phyloP scores from a whole-genome alignment of 2,113 vertebrate genomes.

The Lucifuga dentata region DNA sequence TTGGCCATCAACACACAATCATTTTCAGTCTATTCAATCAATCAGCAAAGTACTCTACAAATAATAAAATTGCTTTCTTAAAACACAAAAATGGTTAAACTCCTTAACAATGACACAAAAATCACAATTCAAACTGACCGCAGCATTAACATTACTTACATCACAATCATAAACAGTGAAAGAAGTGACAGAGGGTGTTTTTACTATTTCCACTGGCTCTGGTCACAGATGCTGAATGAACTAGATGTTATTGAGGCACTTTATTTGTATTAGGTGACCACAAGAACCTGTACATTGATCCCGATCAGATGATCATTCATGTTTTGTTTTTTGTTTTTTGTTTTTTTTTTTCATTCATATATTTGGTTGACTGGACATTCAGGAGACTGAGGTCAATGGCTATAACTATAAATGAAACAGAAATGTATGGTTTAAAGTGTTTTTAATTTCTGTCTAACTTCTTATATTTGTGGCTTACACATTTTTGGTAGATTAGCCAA shows the following conservation, averaged over 20 bases:
- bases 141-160: not conserved
- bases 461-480: too few relatives aligned
- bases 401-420: too few relatives aligned
- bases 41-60: too few relatives aligned
- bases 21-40: too few relatives aligned
- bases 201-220: constrained; percentile 61
- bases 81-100: not conserved
- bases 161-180: not conserved
- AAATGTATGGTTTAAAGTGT: too few relatives aligned
- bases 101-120: not conserved
- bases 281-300: constrained; percentile 52
- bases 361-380: too few relatives aligned
- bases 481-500: too few relatives aligned
- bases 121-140: not conserved
- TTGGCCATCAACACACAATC: too few relatives aligned
- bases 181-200: not conserved
- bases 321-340: constrained; percentile 1
- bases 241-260: constrained; percentile 42
- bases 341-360: not conserved
- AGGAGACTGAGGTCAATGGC: too few relatives aligned
- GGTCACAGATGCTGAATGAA: constrained; percentile 53
- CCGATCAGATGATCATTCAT: constrained; percentile 20
- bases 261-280: constrained; percentile 64
- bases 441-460: too few relatives aligned
- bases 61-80: too few relatives aligned